Percentiles rank a stretch among this genome's conserved stretches.
These are phyloP conservation scores for Xestia c-nigrum DNA, from an alignment of 2,888 invertebrate genomes.

Conservation along the genomic window DNA sequence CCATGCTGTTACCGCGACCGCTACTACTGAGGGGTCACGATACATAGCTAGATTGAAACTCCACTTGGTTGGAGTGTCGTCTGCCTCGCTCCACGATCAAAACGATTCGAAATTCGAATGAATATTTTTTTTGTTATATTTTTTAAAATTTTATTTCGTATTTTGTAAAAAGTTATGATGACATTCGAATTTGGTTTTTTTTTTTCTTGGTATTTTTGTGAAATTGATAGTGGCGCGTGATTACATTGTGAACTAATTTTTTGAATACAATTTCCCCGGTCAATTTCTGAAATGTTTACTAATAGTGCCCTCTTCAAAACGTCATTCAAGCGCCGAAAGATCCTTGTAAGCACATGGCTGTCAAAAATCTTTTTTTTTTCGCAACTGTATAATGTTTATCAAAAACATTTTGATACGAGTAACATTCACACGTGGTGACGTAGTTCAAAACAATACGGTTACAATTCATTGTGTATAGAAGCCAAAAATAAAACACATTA, in stretches of 20 bases:
- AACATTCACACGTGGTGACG: neutral
- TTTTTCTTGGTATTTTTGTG: neutral
- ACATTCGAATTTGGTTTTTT: slow-evolving; percentile 1
- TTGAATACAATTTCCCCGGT: neutral
- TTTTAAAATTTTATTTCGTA: slow-evolving; percentile 76
- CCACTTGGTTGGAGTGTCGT: slow-evolving; percentile 88
- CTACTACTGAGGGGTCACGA: slow-evolving; percentile 74
- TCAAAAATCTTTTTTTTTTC: neutral
- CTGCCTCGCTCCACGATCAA: slow-evolving; percentile 88
- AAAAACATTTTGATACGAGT: neutral
- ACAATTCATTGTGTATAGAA: slow-evolving; percentile 24
- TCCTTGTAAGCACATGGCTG: neutral
- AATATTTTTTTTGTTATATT: slow-evolving; percentile 65
- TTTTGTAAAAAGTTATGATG: slow-evolving; percentile 40
- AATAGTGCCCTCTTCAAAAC: neutral
- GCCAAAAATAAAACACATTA: slow-evolving; percentile 30
- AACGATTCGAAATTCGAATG: slow-evolving; percentile 86
- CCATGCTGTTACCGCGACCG: slow-evolving; percentile 77
- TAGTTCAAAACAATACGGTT: neutral
- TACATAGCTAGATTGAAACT: slow-evolving; percentile 86
- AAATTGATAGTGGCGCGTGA: neutral
- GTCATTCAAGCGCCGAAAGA: neutral
- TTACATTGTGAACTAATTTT: neutral
- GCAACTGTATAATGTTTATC: neutral
- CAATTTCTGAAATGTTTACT: neutral